phyloP scores from a whole-genome alignment of 1,140 invertebrate genomes.

The Sycophaga agraensis region DNA sequence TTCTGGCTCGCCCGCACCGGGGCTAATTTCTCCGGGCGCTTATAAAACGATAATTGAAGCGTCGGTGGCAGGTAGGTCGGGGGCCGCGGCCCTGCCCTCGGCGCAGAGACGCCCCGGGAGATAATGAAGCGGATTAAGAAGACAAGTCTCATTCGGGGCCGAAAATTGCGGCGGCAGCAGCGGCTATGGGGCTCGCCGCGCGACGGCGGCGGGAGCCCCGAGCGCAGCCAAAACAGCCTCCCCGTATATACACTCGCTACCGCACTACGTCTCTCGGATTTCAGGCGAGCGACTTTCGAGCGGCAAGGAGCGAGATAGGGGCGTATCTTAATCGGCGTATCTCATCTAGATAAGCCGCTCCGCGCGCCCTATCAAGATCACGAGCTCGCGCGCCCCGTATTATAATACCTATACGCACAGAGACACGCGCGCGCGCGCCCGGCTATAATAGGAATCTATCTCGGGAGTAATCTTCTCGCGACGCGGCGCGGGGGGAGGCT shows the following conservation, averaged over 20 bases:
- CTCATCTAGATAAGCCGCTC: constrained; percentile 54
- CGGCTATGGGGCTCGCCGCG: too few species aligned
- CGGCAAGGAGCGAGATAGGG: constrained; percentile 34
- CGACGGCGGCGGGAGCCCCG: too few species aligned
- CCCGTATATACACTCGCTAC: not conserved
- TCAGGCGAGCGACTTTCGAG: constrained; percentile 45
- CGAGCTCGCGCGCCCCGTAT: constrained; percentile 21
- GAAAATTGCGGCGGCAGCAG: constrained; percentile 7
- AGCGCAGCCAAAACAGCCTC: not conserved
- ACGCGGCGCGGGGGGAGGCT: constrained; percentile 29
- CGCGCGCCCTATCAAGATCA: constrained; percentile 50
- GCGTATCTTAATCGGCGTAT: constrained; percentile 55
- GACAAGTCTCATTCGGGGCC: not conserved
- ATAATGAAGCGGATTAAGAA: constrained; percentile 17
- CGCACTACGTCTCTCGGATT: constrained; percentile 40
- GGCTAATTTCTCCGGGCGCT: not conserved
- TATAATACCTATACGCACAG: constrained; percentile 3
- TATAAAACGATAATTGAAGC: constrained; percentile 18
- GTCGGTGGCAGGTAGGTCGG: not conserved
- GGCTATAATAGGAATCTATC: constrained; percentile 37
- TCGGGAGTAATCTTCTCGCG: constrained; percentile 37
- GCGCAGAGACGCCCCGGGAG: not conserved
- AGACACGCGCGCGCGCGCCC: constrained; percentile 25
- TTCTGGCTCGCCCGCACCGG: too few species aligned
- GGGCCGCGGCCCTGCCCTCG: not conserved